Base-by-base conservation (phyloP, 1,140 invertebrate genomes). In the Hesperophylax magnus region DNA sequence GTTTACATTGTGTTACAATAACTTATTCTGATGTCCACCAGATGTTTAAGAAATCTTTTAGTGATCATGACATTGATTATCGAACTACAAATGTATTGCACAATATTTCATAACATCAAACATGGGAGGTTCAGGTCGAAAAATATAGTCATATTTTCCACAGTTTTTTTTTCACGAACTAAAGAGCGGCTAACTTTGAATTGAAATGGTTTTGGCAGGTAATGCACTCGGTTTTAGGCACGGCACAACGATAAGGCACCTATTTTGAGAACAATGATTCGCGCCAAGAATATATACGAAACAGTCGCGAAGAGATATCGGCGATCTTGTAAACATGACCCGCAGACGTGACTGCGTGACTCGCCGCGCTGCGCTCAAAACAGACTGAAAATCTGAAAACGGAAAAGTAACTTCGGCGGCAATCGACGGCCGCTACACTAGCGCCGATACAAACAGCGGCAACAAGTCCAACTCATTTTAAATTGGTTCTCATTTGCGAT, bases 251-350 rank as follows among this genome's bases (percentile, higher is more conserved):
- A 47, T 47, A 47, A 47, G 39, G 63, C 63, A 31, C 63, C 63
- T 67, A 67, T 67, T 67, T 67, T 39, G 63, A 67, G 63, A 67
- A 67, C 63, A 67, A 31, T 24, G 22, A 67, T 27, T 67, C n/a
- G 63, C 63, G 63, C 63, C 63, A 67, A 67, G 31, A 65, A 15
- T 18, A 24, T 17, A 61, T 47, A 47, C 39, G 39, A 61, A 22
- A 67, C n/a, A 67, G 31, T 67, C 63, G 63, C 63, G 63, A 17
- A 15, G 17, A 11, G 2, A 34, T 67, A 31, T n/a, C 31, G 31
- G 24, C 14, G 31, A 67, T 31, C 39, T 47, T 14, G 27, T 31
- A 27, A 67, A 67, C 31, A 67, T 31, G 7, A n/a, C 27, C 22
- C 63, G 7, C 63, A n/a, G 31, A 34, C 63, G 27, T n/a, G 27